These are phyloP conservation scores for Tromatobia lineatoria DNA, from an alignment of 2,888 invertebrate species.

Conservation along the genomic window DNA sequence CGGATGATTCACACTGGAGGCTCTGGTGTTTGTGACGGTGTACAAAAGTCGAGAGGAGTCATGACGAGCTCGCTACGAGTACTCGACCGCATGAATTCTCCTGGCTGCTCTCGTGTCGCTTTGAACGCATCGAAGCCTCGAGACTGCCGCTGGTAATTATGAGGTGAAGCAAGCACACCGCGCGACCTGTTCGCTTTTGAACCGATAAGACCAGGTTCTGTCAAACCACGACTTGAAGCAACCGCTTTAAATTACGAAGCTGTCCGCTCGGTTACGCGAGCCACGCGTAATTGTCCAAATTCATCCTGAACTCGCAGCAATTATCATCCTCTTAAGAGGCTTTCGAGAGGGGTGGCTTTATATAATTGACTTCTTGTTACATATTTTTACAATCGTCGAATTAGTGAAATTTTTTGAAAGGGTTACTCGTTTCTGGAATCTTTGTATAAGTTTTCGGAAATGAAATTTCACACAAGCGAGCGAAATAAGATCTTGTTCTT, in stretches of 20 bases:
- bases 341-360: neutral
- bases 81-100: slow-evolving; percentile 26
- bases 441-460: no score
- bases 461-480: no score
- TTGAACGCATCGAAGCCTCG: slow-evolving; percentile 29
- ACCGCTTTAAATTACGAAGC: slow-evolving; percentile 36
- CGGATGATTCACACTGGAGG: slow-evolving; percentile 19
- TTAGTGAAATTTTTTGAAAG: neutral
- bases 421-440: no score
- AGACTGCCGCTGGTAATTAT: slow-evolving; percentile 30
- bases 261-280: slow-evolving; percentile 10
- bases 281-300: slow-evolving; percentile 29
- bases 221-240: slow-evolving; percentile 42
- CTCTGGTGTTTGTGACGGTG: neutral
- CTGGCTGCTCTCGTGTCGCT: slow-evolving; percentile 4
- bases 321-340: neutral
- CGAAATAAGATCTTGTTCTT: no score
- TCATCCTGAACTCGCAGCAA: neutral
- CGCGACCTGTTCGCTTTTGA: slow-evolving; percentile 14
- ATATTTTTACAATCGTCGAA: neutral
- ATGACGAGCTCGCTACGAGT: slow-evolving; percentile 26
- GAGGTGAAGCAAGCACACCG: slow-evolving; percentile 49
- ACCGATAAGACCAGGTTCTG: slow-evolving; percentile 18
- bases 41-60: slow-evolving; percentile 21
- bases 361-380: neutral